Conservation (phyloP, 1,140 invertebrate species). For the Glomeris maerens region DNA sequence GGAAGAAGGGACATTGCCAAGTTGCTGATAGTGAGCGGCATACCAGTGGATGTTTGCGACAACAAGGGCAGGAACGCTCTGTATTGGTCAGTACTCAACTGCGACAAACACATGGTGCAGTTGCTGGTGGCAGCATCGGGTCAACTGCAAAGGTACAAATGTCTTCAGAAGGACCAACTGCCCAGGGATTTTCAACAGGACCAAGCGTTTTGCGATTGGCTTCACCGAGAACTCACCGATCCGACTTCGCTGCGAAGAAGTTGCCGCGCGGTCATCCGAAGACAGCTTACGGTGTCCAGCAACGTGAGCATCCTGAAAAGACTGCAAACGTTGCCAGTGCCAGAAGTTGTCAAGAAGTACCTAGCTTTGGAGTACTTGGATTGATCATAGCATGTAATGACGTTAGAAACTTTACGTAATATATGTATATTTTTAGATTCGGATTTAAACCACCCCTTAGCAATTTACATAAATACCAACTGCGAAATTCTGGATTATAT, state of each 20-base stretch:
- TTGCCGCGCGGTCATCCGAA: constrained; percentile 3
- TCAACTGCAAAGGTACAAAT: background rate
- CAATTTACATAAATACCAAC: no score
- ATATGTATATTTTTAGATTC: no score
- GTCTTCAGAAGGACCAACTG: background rate
- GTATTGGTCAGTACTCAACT: constrained; percentile 5
- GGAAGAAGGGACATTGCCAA: constrained; percentile 8
- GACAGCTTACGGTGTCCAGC: background rate
- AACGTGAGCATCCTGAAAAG: background rate
- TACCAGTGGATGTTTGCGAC: constrained; percentile 5
- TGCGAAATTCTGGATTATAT: no score
- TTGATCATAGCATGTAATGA: no score
- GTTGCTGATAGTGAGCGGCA: constrained; percentile 14
- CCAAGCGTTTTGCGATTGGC: constrained; percentile 1
- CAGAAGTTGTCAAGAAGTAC: constrained; percentile 2
- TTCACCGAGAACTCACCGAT: background rate
- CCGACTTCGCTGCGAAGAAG: constrained; percentile 1
- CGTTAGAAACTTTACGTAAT: no score
- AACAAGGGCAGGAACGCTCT: constrained; percentile 7
- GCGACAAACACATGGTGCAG: constrained; percentile 4
- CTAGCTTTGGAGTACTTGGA: background rate
- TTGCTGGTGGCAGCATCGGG: constrained; percentile 12
- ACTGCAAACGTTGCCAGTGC: background rate
- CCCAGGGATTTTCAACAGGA: background rate
- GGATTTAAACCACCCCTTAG: no score